Evolutionary conservation across 2,113 vertebrate species (phyloP), one percentile per base, ranked within the genome.

Genomic region (Xyrauchen texanus): DNA sequence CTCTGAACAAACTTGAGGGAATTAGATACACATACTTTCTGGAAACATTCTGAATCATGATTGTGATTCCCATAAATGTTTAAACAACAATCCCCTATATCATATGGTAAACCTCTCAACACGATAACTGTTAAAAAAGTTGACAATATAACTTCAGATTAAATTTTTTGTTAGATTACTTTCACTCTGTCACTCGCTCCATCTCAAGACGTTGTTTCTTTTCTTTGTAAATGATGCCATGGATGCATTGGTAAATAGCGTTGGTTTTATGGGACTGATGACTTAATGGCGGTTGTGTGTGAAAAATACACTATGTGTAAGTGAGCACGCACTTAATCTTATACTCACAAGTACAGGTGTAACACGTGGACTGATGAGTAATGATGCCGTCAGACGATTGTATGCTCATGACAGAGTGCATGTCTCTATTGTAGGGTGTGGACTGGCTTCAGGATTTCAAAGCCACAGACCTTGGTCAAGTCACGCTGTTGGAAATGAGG

Each of bases 371-470:
- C 21, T 53, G 61, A 45, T 65, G 61, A 76, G 62, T 76, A 76
- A 76, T 76, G 62, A 76, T 53, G 73, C 46, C 45, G 21, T 34
- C 21, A 34, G 21, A 34, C 21, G 7, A 34, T 8, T 63, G 11
- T 42, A 13, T 34, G 16, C 63, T 66, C 74, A 16, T 76, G 74
- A 66, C 49, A 64, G 16, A 53, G 21, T 0, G 47, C 74, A 76
- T 61, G 74, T 76, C 74, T 66, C 74, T 76, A 6, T 61, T 65
- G 73, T 5, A 15, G 62, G 74, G 74, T 55, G 74, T 76, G 74
- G 49, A 65, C 62, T 53, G 47, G 34, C 5, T 44, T 49, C 3
- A 3, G 21, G 21, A 34, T 34, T 34, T 34, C 21, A 66, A 76
- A 76, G 74, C 5, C 12, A 8, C 61, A 76, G 60, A 64, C 61